These are phyloP conservation scores for Ptyas mucosa DNA, from an alignment of 2,113 vertebrate species.

Conservation along the genomic window DNA sequence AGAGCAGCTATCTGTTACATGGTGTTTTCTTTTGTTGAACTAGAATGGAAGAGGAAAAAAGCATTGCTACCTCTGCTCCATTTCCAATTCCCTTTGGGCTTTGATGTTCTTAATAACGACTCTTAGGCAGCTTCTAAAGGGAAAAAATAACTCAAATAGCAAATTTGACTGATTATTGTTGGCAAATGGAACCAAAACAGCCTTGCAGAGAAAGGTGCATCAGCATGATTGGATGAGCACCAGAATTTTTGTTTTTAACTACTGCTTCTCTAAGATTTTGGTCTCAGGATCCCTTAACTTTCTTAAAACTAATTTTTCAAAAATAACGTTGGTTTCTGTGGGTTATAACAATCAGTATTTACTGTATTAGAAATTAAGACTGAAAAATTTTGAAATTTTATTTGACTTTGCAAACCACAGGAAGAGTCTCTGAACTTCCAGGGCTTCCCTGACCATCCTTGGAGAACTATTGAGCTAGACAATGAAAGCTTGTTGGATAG, in stretches of 20 bases:
- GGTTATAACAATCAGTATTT: not conserved
- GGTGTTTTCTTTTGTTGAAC: not conserved
- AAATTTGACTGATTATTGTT: not conserved
- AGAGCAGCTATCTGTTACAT: too few relatives aligned
- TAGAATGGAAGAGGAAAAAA: not conserved
- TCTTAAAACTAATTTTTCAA: not conserved
- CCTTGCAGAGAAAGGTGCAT: not conserved
- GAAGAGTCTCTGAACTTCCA: not conserved
- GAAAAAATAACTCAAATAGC: not conserved
- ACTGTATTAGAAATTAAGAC: not conserved
- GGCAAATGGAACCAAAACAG: not conserved
- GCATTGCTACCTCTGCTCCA: not conserved
- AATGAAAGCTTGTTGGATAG: not conserved
- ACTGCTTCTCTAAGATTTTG: not conserved
- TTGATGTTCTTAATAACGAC: not conserved
- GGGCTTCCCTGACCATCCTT: not conserved
- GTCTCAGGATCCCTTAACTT: not conserved
- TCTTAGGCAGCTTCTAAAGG: not conserved
- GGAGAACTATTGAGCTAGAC: not conserved
- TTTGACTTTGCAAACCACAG: not conserved
- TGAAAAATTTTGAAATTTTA: not conserved
- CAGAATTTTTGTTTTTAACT: not conserved
- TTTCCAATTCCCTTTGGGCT: not conserved
- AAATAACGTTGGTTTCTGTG: not conserved
- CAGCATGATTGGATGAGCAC: not conserved